Evolutionary conservation across 1,140 invertebrate species (phyloP).

Genomic region (Anastrepha obliqua): DNA sequence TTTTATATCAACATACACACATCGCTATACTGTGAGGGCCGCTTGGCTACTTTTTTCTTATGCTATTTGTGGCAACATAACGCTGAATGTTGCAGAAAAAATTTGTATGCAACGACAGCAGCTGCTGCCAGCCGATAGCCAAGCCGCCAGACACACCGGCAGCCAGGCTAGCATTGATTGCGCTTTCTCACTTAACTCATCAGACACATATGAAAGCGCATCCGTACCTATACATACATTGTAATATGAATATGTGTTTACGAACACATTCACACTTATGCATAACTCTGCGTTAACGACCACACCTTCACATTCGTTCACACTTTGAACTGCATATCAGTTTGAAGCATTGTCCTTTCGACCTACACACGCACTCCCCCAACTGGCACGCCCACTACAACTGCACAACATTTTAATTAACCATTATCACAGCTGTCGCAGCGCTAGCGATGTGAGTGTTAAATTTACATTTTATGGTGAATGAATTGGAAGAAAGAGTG

Average conservation of each 20-base stretch:
- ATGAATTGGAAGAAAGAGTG: background rate
- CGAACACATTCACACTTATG: background rate
- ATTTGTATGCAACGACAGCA: conserved; percentile 14
- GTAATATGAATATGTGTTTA: background rate
- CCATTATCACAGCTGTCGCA: conserved; percentile 56
- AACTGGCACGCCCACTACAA: conserved; percentile 14
- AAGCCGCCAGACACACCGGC: conserved; percentile 15
- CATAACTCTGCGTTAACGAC: background rate
- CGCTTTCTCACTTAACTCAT: conserved; percentile 1
- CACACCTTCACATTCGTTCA: conserved; percentile 17
- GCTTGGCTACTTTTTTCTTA: background rate
- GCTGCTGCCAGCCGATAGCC: conserved; percentile 46
- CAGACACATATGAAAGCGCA: background rate
- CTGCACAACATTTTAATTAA: conserved; percentile 56
- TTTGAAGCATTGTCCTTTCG: background rate
- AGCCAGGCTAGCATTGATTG: conserved; percentile 35
- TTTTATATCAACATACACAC: background rate
- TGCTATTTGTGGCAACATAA: conserved; percentile 4
- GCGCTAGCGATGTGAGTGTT: conserved; percentile 41
- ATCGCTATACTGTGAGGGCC: background rate
- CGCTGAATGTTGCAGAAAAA: background rate
- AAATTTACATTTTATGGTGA: conserved; percentile 16
- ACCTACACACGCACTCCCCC: background rate
- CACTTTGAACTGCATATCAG: conserved; percentile 24
- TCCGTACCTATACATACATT: background rate